Percentiles rank a stretch among this genome's conserved stretches.
Evolutionary conservation across 23 tunicate genomes (phyloP).

Genomic region (Botrylloides violaceus): DNA sequence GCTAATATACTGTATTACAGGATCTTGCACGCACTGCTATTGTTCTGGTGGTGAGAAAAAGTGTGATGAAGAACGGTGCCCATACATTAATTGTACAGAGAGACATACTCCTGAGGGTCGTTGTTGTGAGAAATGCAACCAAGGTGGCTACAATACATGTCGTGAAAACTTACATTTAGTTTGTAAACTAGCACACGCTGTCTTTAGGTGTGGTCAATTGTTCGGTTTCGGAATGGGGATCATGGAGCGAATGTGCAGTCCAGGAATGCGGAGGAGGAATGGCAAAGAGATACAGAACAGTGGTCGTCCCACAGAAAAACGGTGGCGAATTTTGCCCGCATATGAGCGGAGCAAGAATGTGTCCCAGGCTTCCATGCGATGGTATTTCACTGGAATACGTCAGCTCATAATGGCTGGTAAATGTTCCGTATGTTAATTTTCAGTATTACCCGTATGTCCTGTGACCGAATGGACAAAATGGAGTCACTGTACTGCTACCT

Average conservation of each 20-base stretch:
- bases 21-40: slow-evolving; percentile 75
- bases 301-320: slow-evolving; percentile 56
- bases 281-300: slow-evolving; percentile 56
- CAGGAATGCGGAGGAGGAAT: slow-evolving; percentile 98
- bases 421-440: neutral
- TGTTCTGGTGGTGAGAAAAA: slow-evolving; percentile 67
- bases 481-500: slow-evolving; percentile 88
- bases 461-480: slow-evolving; percentile 70
- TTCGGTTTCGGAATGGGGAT: slow-evolving; percentile 64
- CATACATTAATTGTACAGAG: slow-evolving; percentile 68
- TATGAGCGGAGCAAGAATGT: slow-evolving; percentile 80
- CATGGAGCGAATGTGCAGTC: slow-evolving; percentile 89
- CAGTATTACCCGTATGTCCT: slow-evolving; percentile 83
- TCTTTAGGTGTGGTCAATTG: slow-evolving; percentile 65
- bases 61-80: slow-evolving; percentile 84
- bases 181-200: neutral
- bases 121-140: slow-evolving; percentile 72
- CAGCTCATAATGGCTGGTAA: no score
- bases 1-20: slow-evolving; percentile 11
- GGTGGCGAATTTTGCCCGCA: slow-evolving; percentile 93
- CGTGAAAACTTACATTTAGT: no score
- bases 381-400: slow-evolving; percentile 25
- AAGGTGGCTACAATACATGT: neutral
- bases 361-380: slow-evolving; percentile 64
- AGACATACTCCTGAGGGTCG: slow-evolving; percentile 41